These are phyloP conservation scores for Sibirionetta formosa DNA, from an alignment of 2,797 vertebrate species.

Conservation along the genomic window DNA sequence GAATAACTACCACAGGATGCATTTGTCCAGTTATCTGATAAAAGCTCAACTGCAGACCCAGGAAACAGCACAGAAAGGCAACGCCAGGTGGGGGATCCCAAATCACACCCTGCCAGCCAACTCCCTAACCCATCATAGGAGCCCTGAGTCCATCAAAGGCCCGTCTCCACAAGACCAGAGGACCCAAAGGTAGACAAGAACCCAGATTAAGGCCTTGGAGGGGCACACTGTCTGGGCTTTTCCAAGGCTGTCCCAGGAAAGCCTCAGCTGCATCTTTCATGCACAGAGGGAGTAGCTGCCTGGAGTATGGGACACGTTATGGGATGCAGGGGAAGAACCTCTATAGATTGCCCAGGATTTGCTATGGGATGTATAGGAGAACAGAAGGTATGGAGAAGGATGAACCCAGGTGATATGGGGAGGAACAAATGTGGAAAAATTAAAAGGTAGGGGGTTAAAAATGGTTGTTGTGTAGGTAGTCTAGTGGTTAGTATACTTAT, in stretches of 20 bases:
- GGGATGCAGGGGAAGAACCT: neutral
- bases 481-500: neutral
- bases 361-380: neutral
- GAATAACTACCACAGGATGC: fast-evolving
- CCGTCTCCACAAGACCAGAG: neutral
- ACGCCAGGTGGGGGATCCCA: neutral
- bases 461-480: neutral
- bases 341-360: neutral
- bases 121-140: neutral
- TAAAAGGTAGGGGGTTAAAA: neutral
- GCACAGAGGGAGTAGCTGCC: neutral
- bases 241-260: neutral
- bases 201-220: neutral
- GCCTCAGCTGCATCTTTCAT: fast-evolving
- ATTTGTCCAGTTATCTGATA: neutral
- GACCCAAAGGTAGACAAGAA: neutral
- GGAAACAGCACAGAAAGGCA: neutral
- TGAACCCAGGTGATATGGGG: too few species aligned
- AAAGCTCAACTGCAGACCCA: neutral
- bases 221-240: neutral
- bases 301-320: fast-evolving
- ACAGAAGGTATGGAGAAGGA: too few species aligned
- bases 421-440: neutral
- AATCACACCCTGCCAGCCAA: neutral
- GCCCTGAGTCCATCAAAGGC: neutral